Base-by-base conservation (phyloP, 2,113 vertebrate species). In the Tupaia tana region DNA sequence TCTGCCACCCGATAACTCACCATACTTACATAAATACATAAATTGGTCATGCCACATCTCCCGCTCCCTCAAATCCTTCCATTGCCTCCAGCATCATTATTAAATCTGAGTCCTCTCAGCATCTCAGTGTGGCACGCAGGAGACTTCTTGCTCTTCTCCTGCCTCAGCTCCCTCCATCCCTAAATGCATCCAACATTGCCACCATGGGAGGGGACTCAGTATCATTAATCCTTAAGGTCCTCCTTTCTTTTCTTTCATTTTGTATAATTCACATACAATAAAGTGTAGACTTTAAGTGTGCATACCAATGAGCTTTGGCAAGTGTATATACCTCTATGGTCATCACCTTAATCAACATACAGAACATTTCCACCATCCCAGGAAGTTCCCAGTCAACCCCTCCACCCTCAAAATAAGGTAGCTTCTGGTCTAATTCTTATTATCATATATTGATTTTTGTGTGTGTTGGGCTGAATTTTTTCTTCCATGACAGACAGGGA, bases 131-230 rank as follows among this genome's bases (percentile, higher is more conserved):
- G 20, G 15, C 4, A 4, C 16, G 13, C 12, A 58, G 56, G 64
- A 20, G 13, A 6, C 20, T 59, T 43, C 25, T 4, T 5, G 3
- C 56, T n/a, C 10, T 74, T 82, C 54, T 34, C 27, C 6, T 12
- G 12, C 20, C 16, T 88, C 56, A 1, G 22, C 34, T 22, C 34
- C 9, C 16, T 18, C 66, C 5, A 4, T 3, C 2, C 15, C 85
- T 1, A 4, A 31, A 1, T 7, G 29, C 0, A 24, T 6, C 14
- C 6, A 56, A 56, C 16, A 13, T 19, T 27, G 34, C 6, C 16
- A 12, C 3, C 58, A 19, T 9, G 22, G 10, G 7, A 64, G 29
- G 64, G 3, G 6, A 18, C 63, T 34, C 27, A 24, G 11, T 29
- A 10, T 24, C 19, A 18, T 18, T 2, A 18, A 25, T 18, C 24